Evolutionary conservation across 2,888 invertebrate genomes (phyloP), one percentile per base, ranked within the genome.

Genomic region (Spodoptera exigua): DNA sequence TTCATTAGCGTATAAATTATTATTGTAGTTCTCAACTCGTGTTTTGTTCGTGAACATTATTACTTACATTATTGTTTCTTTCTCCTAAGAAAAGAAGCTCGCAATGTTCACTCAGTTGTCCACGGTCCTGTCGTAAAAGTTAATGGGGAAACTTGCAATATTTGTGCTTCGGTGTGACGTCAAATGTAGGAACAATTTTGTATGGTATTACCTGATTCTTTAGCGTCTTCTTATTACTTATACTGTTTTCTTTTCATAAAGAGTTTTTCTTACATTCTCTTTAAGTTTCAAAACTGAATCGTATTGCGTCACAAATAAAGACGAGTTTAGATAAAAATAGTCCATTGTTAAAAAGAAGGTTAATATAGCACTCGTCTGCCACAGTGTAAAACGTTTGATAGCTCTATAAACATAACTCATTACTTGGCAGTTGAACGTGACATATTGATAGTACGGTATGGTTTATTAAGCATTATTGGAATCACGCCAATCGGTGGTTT

Each of bases 401-500:
- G 40, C 17, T 35, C 56, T 51, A 54, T 68, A 61, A 65, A 52
- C 51, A 59, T 61, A 39, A 48, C 61, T 61, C 64, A 72, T 58
- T 75, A 75, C 48, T 66, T 70, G 59, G 41, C 52, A 63, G 59
- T 63, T 46, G 55, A 49, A 73, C 61, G 53, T 74, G 79, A 77
- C 72, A 73, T 73, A 79, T 80, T 74, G 76, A 75, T 79, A 62
- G 72, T 62, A 61, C 63, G 52, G 66, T 67, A 70, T 64, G 76
- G 72, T 76, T 80, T 80, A 82, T 82, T 82, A 73, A 63, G 57
- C 80, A 77, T 80, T 77, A 78, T 72, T 79, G 80, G 76, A 75
- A 59, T 66, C 55, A 62, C 72, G 78, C 82, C 83, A 79, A 73
- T 76, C 70, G 70, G 62, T 70, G 74, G 71, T 71, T 79, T 78